A percentile compares a stretch with the other conserved stretches of the same genome.
phyloP scores from a whole-genome alignment of 2,113 vertebrate species.

The Antechinus flavipes region DNA sequence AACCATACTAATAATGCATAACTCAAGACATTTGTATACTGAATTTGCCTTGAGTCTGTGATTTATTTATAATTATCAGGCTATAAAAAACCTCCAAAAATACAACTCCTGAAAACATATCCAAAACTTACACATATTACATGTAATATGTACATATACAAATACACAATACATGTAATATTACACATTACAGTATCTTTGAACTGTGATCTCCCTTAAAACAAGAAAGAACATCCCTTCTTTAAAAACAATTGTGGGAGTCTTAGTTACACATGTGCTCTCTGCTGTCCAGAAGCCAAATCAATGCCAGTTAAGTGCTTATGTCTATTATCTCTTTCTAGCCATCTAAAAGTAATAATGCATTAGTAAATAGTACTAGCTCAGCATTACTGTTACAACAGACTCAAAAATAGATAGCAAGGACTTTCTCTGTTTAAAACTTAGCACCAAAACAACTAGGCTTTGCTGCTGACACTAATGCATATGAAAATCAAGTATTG shows the following conservation, averaged over 20 bases:
- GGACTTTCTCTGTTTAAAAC: neutral
- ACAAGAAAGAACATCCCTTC: neutral
- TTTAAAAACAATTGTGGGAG: neutral
- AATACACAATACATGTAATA: no score
- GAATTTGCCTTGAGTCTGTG: neutral
- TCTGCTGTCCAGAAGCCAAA: neutral
- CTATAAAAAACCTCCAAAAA: neutral
- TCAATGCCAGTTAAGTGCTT: neutral
- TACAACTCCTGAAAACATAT: neutral
- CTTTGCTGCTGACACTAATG: neutral
- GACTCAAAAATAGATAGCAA: neutral
- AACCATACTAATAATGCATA: neutral
- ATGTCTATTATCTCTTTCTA: neutral
- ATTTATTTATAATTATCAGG: neutral
- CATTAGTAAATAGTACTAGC: neutral
- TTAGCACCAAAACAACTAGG: neutral
- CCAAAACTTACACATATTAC: neutral
- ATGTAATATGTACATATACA: no score
- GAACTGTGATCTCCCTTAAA: neutral
- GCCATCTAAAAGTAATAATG: neutral
- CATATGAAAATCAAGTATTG: neutral
- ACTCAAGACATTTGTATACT: neutral
- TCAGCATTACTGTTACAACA: neutral
- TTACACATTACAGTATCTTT: neutral
- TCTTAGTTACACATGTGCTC: neutral